Evolutionary conservation across 2,113 vertebrate genomes (phyloP).

Genomic region (Carollia perspicillata): DNA sequence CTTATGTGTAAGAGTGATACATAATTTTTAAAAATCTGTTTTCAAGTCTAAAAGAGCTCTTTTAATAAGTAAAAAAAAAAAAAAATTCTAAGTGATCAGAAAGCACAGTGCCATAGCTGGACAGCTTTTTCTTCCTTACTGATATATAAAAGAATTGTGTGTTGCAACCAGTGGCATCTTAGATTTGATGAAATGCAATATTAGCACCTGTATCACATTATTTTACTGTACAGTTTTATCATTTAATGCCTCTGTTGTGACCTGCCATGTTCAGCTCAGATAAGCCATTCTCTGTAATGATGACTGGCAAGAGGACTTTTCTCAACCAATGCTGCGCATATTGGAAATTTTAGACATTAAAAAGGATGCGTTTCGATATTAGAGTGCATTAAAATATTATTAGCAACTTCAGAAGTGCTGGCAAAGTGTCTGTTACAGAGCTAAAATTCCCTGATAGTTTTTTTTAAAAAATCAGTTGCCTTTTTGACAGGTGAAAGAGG

Average conservation of each 20-base stretch:
- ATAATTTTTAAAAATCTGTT: conserved; percentile 4
- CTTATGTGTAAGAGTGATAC: not conserved
- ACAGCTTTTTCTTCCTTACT: not conserved
- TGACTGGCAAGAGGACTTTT: conserved; percentile 20
- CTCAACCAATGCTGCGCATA: not conserved
- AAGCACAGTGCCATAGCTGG: not conserved
- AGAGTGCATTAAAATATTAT: conserved; percentile 13
- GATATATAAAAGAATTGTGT: not conserved
- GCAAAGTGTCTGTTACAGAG: conserved; percentile 49
- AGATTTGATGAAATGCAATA: not conserved
- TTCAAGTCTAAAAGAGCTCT: not conserved
- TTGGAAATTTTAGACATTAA: conserved; percentile 9
- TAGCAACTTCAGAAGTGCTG: conserved; percentile 56
- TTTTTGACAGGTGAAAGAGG: conserved; percentile 68
- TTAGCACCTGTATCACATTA: conserved; percentile 21
- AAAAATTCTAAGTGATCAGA: not conserved
- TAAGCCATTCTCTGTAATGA: not conserved
- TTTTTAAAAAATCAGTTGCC: conserved; percentile 55
- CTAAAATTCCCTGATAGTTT: conserved; percentile 43
- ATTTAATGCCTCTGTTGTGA: conserved; percentile 32
- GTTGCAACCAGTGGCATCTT: not conserved
- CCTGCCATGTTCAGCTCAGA: not conserved
- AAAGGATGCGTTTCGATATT: not conserved
- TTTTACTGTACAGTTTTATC: conserved; percentile 32
- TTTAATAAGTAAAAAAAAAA: not conserved